Conservation (phyloP, 2,113 vertebrate species). For the Rhegmatorhina hoffmannsi region DNA sequence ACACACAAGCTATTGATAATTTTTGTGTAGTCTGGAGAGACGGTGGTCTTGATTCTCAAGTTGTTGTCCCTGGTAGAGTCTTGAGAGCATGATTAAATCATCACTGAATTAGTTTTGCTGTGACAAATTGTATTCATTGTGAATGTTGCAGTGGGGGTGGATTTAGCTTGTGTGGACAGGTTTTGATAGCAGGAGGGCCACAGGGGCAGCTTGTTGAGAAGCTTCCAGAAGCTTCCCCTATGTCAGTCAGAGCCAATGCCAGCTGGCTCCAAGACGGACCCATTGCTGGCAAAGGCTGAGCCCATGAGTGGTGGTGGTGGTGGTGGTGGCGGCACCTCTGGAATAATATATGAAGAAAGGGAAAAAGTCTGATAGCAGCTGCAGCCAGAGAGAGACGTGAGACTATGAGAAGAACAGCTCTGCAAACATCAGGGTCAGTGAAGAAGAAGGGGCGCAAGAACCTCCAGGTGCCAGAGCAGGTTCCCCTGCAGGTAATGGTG, state of each 20-base stretch:
- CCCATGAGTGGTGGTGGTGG: rapidly evolving
- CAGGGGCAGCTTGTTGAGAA: neutral
- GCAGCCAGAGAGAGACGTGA: neutral
- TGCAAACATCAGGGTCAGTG: neutral
- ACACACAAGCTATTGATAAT: slow-evolving; percentile 19
- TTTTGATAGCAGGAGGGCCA: rapidly evolving
- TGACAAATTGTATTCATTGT: neutral
- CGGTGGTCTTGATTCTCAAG: neutral
- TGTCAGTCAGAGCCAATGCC: neutral
- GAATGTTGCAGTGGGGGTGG: neutral
- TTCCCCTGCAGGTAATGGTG: rapidly evolving
- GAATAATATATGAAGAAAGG: rapidly evolving
- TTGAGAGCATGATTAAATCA: slow-evolving; percentile 27
- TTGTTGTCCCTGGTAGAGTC: neutral
- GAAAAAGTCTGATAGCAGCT: neutral
- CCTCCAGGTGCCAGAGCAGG: neutral
- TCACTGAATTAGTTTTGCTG: neutral
- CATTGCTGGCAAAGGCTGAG: neutral
- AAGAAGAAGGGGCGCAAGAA: neutral
- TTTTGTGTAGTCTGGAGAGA: neutral
- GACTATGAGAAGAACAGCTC: neutral
- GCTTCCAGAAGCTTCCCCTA: neutral
- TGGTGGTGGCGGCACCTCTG: neutral
- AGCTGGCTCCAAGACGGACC: neutral
- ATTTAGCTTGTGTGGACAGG: neutral